Conservation (phyloP, 1,140 invertebrate genomes). For the Gerris buenoi region DNA sequence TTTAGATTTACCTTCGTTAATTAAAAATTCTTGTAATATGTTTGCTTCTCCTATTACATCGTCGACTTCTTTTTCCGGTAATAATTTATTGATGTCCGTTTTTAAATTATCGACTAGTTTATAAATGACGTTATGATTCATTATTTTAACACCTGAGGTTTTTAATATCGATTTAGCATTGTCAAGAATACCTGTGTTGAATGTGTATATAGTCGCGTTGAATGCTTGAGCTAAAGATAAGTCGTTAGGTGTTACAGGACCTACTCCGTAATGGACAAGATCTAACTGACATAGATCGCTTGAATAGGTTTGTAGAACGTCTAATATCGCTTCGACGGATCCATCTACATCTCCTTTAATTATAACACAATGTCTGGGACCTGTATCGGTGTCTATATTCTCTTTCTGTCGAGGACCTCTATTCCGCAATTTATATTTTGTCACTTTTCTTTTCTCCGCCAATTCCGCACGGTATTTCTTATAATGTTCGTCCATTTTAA, state of each 20-base stretch:
- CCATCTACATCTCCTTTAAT: constrained; percentile 66
- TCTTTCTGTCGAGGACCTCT: constrained; percentile 37
- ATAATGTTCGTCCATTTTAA: constrained; percentile 51
- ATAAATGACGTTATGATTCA: constrained; percentile 75
- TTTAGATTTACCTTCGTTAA: constrained; percentile 65
- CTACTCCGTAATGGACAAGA: constrained; percentile 79
- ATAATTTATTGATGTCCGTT: constrained; percentile 51
- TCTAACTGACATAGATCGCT: constrained; percentile 57
- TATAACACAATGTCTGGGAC: constrained; percentile 33
- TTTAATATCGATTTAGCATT: constrained; percentile 35
- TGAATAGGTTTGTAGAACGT: constrained; percentile 78
- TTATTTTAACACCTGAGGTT: constrained; percentile 41
- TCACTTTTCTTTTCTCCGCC: constrained; percentile 41
- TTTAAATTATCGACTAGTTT: constrained; percentile 78
- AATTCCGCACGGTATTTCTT: constrained; percentile 44
- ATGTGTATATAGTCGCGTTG: constrained; percentile 70
- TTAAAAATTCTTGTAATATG: constrained; percentile 67
- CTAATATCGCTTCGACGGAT: constrained; percentile 84
- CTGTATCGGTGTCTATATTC: constrained; percentile 32
- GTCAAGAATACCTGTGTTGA: constrained; percentile 51
- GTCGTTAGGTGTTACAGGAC: constrained; percentile 65
- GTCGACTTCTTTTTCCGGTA: constrained; percentile 57
- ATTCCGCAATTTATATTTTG: constrained; percentile 32
- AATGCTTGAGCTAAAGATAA: constrained; percentile 74
- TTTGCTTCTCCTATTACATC: constrained; percentile 69